Evolutionary conservation across 2,888 invertebrate genomes (phyloP).

Genomic region (Andrena fulva): DNA sequence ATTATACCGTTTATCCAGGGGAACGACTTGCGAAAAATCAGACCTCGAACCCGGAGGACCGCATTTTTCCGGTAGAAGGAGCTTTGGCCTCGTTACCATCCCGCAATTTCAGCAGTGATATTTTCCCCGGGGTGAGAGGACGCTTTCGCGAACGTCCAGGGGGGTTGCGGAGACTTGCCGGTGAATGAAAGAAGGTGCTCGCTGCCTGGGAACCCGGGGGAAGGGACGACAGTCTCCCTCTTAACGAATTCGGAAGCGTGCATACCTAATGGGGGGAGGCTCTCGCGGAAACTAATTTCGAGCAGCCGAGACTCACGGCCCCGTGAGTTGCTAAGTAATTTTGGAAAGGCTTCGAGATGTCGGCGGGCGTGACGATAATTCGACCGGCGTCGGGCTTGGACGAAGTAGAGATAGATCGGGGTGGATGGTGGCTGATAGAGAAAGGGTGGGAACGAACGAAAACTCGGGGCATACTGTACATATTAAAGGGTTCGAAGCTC

Average conservation of each 20-base stretch:
- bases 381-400: conserved; percentile 35
- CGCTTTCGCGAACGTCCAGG: not conserved
- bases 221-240: conserved; percentile 31
- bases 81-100: conserved; percentile 35
- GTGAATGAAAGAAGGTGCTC: conserved; percentile 8
- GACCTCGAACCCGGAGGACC: conserved; percentile 26
- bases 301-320: conserved; percentile 56
- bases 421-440: conserved; percentile 14
- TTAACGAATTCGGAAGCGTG: conserved; percentile 60
- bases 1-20: conserved; percentile 45
- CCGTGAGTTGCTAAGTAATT: conserved; percentile 65
- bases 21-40: conserved; percentile 44
- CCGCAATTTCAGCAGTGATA: conserved; percentile 42
- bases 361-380: conserved; percentile 29
- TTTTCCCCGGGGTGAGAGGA: conserved; percentile 11
- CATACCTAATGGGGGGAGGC: conserved; percentile 53
- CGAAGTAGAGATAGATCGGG: conserved; percentile 46
- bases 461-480: not conserved
- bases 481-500: conserved; percentile 29
- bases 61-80: conserved; percentile 43
- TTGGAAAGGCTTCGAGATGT: conserved; percentile 57
- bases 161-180: not conserved
- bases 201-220: not conserved
- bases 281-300: conserved; percentile 64
- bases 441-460: conserved; percentile 6